Percentiles rank a stretch among this genome's conserved stretches.
phyloP scores from a whole-genome alignment of 2,888 invertebrate species.

The Siphonodentalium dalli region DNA sequence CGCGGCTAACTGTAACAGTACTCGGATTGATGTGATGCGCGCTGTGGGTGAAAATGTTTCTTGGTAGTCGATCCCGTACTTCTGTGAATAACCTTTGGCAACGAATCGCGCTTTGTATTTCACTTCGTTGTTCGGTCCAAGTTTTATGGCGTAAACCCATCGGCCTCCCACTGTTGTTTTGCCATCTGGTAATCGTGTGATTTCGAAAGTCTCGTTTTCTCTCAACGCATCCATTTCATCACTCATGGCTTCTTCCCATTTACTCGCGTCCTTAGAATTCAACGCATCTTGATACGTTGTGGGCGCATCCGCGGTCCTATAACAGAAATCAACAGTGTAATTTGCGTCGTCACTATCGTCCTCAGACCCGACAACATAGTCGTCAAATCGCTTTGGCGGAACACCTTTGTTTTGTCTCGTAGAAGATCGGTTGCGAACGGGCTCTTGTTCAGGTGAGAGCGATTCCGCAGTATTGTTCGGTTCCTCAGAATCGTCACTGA shows the following conservation, averaged over 20 bases:
- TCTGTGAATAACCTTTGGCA: no score
- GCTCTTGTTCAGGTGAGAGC: no score
- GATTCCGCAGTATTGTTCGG: no score
- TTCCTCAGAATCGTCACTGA: no score
- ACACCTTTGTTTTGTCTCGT: constrained; percentile 1
- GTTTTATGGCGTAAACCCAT: constrained; percentile 31
- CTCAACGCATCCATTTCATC: constrained; percentile 28
- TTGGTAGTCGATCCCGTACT: constrained; percentile 28
- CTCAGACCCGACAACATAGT: constrained; percentile 17
- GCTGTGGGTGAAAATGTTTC: constrained; percentile 37
- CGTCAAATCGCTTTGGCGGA: constrained; percentile 16
- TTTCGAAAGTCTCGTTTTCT: constrained; percentile 29
- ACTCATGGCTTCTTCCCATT: constrained; percentile 21
- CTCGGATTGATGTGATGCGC: constrained; percentile 25
- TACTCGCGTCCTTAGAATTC: constrained; percentile 10
- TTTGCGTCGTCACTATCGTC: constrained; percentile 9
- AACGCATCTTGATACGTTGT: constrained; percentile 24
- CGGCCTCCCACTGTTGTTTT: constrained; percentile 21
- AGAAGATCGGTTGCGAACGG: not conserved
- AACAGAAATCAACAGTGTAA: constrained; percentile 25
- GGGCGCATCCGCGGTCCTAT: constrained; percentile 17
- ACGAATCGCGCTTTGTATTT: constrained; percentile 29
- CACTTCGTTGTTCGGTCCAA: constrained; percentile 13
- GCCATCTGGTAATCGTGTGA: constrained; percentile 20
- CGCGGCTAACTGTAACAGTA: constrained; percentile 28